phyloP scores from a whole-genome alignment of 2,113 vertebrate species.

The Heteronetta atricapilla region DNA sequence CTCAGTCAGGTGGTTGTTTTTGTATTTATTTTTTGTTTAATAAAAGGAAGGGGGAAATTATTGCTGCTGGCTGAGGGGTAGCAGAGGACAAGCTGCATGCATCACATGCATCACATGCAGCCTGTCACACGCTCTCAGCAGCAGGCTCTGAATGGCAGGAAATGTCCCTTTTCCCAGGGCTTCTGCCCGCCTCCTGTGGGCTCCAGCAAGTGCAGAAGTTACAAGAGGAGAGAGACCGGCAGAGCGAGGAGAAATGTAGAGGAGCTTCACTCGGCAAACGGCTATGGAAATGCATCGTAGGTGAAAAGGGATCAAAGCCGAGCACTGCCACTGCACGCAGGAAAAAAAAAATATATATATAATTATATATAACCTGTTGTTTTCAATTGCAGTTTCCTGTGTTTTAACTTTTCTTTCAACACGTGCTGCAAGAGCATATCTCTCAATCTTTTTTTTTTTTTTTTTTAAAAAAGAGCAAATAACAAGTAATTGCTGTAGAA shows the following conservation, averaged over 20 bases:
- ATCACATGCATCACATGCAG: not conserved
- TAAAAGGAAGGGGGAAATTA: not conserved
- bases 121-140: not conserved
- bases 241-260: not conserved
- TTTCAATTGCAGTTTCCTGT: not conserved
- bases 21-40: not conserved
- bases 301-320: not conserved
- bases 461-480: not conserved
- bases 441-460: not conserved
- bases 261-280: not conserved
- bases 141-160: not conserved
- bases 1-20: no score
- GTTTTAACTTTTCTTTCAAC: not conserved
- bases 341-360: not conserved
- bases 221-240: rapidly evolving
- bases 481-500: not conserved
- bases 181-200: not conserved
- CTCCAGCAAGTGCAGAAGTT: not conserved
- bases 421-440: rapidly evolving
- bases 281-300: not conserved
- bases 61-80: not conserved
- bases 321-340: not conserved
- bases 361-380: not conserved
- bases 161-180: not conserved
- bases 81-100: not conserved